Evolutionary conservation across 2,888 invertebrate species (phyloP).

Genomic region (Acleris sparsana): DNA sequence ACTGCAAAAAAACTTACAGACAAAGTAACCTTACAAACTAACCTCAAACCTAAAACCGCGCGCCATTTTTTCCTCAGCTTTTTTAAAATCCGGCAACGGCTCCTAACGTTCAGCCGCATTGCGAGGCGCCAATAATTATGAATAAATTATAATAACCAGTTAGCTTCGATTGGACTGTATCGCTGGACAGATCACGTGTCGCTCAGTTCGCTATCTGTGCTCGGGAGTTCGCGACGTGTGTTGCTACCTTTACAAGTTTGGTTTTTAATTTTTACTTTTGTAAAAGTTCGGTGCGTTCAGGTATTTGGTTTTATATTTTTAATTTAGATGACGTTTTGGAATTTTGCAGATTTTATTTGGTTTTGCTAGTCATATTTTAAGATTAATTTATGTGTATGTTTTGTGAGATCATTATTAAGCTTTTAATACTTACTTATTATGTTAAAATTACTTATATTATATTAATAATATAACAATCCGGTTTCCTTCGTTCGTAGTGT

Average conservation of each 20-base stretch:
- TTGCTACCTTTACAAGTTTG: conserved; percentile 35
- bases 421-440: too few relatives aligned
- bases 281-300: conserved; percentile 34
- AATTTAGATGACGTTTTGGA: neutral
- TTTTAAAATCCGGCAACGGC: conserved; percentile 78
- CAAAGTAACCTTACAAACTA: neutral
- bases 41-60: conserved; percentile 42
- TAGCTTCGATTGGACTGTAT: conserved; percentile 56
- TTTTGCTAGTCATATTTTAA: too few relatives aligned
- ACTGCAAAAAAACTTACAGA: neutral
- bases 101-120: conserved; percentile 49
- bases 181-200: conserved; percentile 43
- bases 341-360: neutral
- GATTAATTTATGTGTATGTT: too few relatives aligned
- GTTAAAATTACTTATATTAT: too few relatives aligned
- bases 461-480: too few relatives aligned
- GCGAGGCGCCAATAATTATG: conserved; percentile 53
- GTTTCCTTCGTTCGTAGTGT: too few relatives aligned
- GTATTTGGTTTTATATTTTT: conserved; percentile 13
- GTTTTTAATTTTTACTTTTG: conserved; percentile 41
- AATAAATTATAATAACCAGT: conserved; percentile 44
- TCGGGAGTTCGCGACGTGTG: conserved; percentile 68
- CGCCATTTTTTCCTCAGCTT: conserved; percentile 61
- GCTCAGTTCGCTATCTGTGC: conserved; percentile 71
- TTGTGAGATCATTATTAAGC: too few relatives aligned